Conservation (phyloP, 2,113 vertebrate species). For the Meles meles region DNA sequence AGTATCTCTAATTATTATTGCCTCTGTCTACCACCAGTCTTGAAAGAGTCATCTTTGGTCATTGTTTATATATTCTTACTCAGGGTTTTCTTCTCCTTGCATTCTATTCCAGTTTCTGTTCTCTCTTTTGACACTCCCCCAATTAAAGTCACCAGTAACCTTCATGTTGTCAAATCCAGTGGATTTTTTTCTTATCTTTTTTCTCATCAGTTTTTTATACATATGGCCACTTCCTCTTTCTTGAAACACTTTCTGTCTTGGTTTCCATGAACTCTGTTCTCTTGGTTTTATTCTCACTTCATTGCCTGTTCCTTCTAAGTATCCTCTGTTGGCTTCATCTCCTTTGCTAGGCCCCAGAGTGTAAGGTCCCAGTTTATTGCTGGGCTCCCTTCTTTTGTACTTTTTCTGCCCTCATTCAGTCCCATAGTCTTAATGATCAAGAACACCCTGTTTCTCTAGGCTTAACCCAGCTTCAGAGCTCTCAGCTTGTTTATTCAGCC, state of each 20-base stretch:
- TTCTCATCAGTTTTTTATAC: not conserved
- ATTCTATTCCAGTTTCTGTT: not conserved
- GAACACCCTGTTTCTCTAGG: not conserved
- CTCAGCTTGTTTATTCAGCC: not conserved
- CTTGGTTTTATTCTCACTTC: not conserved
- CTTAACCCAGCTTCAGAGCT: not conserved
- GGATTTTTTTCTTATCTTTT: not conserved
- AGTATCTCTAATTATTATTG: not conserved
- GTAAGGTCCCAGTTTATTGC: not conserved
- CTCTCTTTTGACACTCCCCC: not conserved
- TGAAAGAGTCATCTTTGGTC: not conserved
- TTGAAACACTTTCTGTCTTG: not conserved
- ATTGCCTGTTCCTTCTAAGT: not conserved
- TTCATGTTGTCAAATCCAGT: not conserved
- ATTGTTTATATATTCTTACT: not conserved
- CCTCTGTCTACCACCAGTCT: not conserved
- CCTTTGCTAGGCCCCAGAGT: not conserved
- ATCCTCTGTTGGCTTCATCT: not conserved
- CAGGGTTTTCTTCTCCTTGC: not conserved
- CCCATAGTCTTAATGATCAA: not conserved
- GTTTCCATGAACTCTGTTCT: not conserved
- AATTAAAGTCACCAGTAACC: not conserved
- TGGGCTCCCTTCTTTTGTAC: not conserved
- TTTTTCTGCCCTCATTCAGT: not conserved
- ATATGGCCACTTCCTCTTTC: not conserved